Evolutionary conservation across 2,888 invertebrate species (phyloP).

Genomic region (Drosophila tripunctata): DNA sequence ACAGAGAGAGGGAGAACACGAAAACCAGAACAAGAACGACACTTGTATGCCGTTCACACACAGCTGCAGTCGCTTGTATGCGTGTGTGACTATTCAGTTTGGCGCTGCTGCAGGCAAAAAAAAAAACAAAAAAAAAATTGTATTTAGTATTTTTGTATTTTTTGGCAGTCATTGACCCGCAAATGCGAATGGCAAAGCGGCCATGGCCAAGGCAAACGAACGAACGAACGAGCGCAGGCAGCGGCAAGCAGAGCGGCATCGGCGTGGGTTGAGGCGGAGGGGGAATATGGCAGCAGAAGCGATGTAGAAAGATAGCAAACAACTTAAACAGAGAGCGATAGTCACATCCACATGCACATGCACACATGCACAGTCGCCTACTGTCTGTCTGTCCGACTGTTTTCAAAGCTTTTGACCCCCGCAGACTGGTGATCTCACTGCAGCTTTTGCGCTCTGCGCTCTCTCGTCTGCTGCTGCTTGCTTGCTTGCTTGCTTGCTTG

Average conservation of each 20-base stretch:
- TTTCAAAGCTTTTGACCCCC: conserved; percentile 58
- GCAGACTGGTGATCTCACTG: conserved; percentile 55
- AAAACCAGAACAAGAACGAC: conserved; percentile 61
- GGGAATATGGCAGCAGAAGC: conserved; percentile 27
- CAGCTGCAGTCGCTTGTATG: conserved; percentile 27
- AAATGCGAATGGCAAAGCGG: conserved; percentile 13
- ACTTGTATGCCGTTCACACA: conserved; percentile 64
- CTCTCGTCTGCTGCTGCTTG: no score
- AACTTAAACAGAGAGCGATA: conserved; percentile 73
- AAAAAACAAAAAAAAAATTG: conserved; percentile 56
- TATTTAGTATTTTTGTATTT: conserved; percentile 35
- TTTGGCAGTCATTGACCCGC: conserved; percentile 78
- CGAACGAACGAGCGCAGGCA: conserved; percentile 20
- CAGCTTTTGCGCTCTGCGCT: conserved; percentile 11
- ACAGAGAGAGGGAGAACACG: conserved; percentile 7
- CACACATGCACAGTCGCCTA: not conserved
- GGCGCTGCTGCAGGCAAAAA: conserved; percentile 46
- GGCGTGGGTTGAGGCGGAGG: conserved; percentile 8
- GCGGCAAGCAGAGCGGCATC: not conserved
- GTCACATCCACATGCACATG: conserved; percentile 32
- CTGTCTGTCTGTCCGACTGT: conserved; percentile 5
- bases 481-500: no score
- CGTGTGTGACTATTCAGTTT: conserved; percentile 73
- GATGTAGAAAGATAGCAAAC: conserved; percentile 78
- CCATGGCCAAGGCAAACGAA: conserved; percentile 41